Base-by-base conservation (phyloP, 2,113 vertebrate genomes). In the Blennius ocellaris region DNA sequence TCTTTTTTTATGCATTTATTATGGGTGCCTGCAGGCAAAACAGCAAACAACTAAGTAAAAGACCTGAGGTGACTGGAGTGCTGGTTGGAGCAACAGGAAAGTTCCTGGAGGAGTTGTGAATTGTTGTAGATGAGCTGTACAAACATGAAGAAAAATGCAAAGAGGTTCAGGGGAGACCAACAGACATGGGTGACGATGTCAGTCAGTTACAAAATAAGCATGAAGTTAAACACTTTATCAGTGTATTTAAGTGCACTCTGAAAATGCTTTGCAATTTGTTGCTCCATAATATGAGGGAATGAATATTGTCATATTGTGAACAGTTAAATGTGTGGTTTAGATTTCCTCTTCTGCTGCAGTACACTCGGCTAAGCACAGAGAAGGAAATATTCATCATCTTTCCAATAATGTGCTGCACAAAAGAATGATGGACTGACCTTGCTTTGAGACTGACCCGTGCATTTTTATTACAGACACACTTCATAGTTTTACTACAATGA, bases 1-100 rank as follows among this genome's bases (percentile, higher is more conserved):
- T 21, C n/a, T 49, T 14, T 80, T 58, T 52, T 44, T 52, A 44
- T 74, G 66, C 60, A 73, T 73, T 67, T 63, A 50, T 61, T 39
- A 76, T 56, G 69, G 41, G 7, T 41, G 84, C 80, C 80, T 77
- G 43, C 56, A 54, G 67, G 77, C 64, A 55, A 66, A 69, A 67
- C 76, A 54, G 52, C 38, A 59, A 73, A 76, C 51, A 76, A 78
- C 69, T 60, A 45, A 37, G 65, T 77, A 37, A 66, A 70, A 73
- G 30, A 73, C 39, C 62, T 6, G 37, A 69, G 65, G 60, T 74
- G 74, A 73, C 45, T 69, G 51, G 21, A 66, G 59, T 44, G 36
- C 41, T 39, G 61, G 61, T 41, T 59, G 55, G 73, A 39, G 64
- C 36, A 63, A 39, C 60, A 37, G 51, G 53, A 43, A 69, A 12